phyloP scores from a whole-genome alignment of 1,140 invertebrate species.

The Probaryconus sp. region DNA sequence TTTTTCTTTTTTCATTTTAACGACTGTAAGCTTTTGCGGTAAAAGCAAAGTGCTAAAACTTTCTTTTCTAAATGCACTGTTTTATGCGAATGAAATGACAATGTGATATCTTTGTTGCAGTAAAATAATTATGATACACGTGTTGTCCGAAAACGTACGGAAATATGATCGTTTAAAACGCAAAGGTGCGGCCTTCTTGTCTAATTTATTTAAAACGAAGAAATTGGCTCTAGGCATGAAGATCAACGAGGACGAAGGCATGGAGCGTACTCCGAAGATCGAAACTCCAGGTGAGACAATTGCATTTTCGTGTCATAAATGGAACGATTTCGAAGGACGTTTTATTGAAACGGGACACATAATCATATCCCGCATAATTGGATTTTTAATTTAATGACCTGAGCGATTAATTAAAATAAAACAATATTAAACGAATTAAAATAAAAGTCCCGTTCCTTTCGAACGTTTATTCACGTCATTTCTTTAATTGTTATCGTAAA shows the following conservation, averaged over 20 bases:
- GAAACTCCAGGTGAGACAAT: slow-evolving; percentile 71
- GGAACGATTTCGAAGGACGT: not conserved
- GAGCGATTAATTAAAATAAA: too few species aligned
- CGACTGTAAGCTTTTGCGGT: too few species aligned
- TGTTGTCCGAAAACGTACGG: slow-evolving; percentile 68
- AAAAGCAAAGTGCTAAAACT: too few species aligned
- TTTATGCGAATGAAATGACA: not conserved
- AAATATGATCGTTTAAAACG: slow-evolving; percentile 73
- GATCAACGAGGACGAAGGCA: slow-evolving; percentile 74
- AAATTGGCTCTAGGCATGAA: slow-evolving; percentile 74
- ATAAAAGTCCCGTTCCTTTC: too few species aligned
- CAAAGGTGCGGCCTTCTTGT: slow-evolving; percentile 72
- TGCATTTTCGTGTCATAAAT: not conserved
- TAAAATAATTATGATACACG: slow-evolving; percentile 74
- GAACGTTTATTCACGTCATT: too few species aligned
- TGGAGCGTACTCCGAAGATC: slow-evolving; percentile 72
- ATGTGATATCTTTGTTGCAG: slow-evolving; percentile 52
- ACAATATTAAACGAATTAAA: too few species aligned
- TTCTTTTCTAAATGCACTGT: too few species aligned
- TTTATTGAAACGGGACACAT: not conserved
- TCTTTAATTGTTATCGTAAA: too few species aligned
- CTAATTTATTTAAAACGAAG: slow-evolving; percentile 71
- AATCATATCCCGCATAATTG: too few species aligned
- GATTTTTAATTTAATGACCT: too few species aligned
- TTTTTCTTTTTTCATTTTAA: too few species aligned